Conservation (phyloP, 2,888 invertebrate species). For the Drosophila koepferae region DNA sequence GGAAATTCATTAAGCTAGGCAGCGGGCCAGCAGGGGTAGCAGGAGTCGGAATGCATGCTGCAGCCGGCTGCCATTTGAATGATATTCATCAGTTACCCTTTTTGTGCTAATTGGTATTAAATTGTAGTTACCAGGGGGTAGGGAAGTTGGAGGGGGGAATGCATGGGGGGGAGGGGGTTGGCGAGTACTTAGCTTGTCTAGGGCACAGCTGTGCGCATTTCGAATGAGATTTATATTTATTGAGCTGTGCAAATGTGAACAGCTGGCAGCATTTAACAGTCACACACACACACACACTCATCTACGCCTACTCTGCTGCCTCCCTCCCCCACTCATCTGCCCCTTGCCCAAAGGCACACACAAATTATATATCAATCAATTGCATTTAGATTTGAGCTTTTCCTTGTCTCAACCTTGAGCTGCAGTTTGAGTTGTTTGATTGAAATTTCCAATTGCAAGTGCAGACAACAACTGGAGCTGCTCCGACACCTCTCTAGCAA, state of each 20-base stretch:
- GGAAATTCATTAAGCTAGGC: slow-evolving; percentile 45
- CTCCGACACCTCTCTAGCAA: background rate
- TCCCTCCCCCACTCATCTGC: background rate
- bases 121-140: slow-evolving; percentile 29
- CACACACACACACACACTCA: slow-evolving; percentile 2
- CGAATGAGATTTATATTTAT: slow-evolving; percentile 62
- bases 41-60: slow-evolving; percentile 4
- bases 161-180: background rate
- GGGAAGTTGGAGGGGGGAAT: no score
- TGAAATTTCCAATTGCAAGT: slow-evolving; percentile 38
- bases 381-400: slow-evolving; percentile 42
- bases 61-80: slow-evolving; percentile 26
- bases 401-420: slow-evolving; percentile 27
- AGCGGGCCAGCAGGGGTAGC: background rate
- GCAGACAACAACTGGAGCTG: slow-evolving; percentile 22
- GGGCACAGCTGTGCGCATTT: slow-evolving; percentile 75
- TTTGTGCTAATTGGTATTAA: slow-evolving; percentile 73
- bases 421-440: slow-evolving; percentile 32
- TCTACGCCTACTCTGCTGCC: background rate
- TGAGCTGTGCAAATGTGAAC: slow-evolving; percentile 43
- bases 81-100: slow-evolving; percentile 71
- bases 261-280: slow-evolving; percentile 72
- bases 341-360: background rate
- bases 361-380: slow-evolving; percentile 73
- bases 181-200: slow-evolving; percentile 40